Base-by-base conservation (phyloP, 1,140 invertebrate genomes). In the Mylabris phalerata region DNA sequence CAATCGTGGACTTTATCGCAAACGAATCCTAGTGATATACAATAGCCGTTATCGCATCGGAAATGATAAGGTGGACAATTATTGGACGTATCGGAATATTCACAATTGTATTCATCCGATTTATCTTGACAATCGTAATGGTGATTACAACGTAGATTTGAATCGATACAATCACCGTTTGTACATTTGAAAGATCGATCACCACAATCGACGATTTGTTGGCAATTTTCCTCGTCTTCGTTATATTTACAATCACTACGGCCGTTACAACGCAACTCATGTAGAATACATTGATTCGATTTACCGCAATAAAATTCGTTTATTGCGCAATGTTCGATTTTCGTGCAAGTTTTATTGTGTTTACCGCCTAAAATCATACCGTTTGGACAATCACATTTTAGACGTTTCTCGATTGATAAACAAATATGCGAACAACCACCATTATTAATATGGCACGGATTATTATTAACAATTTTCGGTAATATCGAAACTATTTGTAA, bases 1-100 rank as follows among this genome's bases (percentile, higher is more conserved):
- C 95, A 98, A 71, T 98, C 90, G 3, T 70, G 45, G 0, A 79
- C 71, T 1, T 83, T 82, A 67, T 96, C 84, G 70, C 93, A 96
- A 60, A 92, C 83, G 26, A 71, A 71, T 27, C 65, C 44, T 9
- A 67, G 71, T 27, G 78, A 76, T 24, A 90, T 83, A 67, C 89
- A 92, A 13, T 81, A 72, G 3, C 85, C 80, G 63, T 71, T 77
- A 7, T 67, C 73, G 55, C 83, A 85, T 19, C 64, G 71, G 55
- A 83, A 84, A 66, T 79, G 66, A 44, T 64, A 54, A 9, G 61
- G 46, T 3, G 67, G 66, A 45, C 75, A 69, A 41, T 52, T 57
- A 27, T 55, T 44, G n/a, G 45, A 41, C 40, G 62, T 52, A 6
- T 25, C 67, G 24, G 69, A 63, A 48, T 73, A 68, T 57, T 72